These are phyloP conservation scores for Anarhynchus alexandrinus DNA, from an alignment of 2,113 vertebrate species.

Conservation along the genomic window DNA sequence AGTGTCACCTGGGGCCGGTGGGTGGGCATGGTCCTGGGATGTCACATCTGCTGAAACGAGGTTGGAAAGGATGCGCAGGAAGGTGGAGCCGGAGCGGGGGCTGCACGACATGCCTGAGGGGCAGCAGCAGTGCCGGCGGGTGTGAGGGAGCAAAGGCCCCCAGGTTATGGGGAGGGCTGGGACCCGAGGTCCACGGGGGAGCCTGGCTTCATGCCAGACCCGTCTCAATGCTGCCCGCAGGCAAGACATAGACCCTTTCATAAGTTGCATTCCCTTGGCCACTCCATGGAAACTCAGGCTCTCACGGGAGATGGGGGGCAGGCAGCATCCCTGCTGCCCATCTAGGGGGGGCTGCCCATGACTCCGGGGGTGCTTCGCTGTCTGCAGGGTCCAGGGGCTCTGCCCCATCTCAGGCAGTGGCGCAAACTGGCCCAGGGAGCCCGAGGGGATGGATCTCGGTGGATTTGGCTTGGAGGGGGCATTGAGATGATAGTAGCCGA, in stretches of 20 bases:
- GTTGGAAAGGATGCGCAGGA: not conserved
- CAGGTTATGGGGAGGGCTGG: not conserved
- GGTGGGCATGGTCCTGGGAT: not conserved
- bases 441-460: not conserved
- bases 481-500: constrained; percentile 34
- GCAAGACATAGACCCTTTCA: constrained; percentile 23
- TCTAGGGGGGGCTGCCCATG: fast-evolving
- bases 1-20: fast-evolving
- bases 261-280: not conserved
- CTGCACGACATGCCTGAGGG: not conserved
- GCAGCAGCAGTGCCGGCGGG: not conserved
- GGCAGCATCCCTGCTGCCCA: not conserved
- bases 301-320: not conserved
- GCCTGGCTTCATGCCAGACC: not conserved
- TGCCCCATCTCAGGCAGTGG: fast-evolving
- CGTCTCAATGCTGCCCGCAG: not conserved
- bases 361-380: not conserved
- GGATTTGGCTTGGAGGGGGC: constrained; percentile 43
- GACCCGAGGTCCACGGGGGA: not conserved
- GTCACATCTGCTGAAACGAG: not conserved
- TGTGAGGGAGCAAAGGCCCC: not conserved
- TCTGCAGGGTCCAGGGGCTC: not conserved
- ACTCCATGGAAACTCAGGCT: not conserved
- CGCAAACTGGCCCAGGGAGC: not conserved
- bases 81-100: fast-evolving